A percentile compares a stretch with the other conserved stretches of the same genome.
phyloP scores from a whole-genome alignment of 1,140 invertebrate genomes.

The Aphaenogaster floridana region DNA sequence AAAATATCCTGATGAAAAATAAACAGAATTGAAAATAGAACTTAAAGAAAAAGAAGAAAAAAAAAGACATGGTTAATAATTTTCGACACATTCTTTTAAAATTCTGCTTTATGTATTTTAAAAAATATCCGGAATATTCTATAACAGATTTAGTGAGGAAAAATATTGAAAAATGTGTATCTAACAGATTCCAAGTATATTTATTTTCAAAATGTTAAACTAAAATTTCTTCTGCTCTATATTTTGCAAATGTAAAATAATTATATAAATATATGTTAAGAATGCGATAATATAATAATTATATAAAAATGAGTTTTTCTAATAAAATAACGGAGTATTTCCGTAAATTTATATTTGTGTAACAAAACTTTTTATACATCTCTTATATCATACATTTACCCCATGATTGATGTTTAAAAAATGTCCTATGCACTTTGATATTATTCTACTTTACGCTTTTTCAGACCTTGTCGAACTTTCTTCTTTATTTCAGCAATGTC shows the following conservation, averaged over 20 bases:
- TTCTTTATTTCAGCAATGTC: constrained; percentile 91
- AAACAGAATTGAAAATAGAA: constrained; percentile 29
- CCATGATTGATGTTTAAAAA: constrained; percentile 1
- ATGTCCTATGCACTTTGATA: not conserved
- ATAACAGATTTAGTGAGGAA: not conserved
- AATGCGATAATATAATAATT: constrained; percentile 73
- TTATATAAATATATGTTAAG: constrained; percentile 72
- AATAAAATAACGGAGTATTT: constrained; percentile 79
- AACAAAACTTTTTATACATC: constrained; percentile 22
- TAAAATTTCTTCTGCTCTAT: constrained; percentile 70
- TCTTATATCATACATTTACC: constrained; percentile 7
- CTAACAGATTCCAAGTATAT: constrained; percentile 42
- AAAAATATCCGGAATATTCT: constrained; percentile 9
- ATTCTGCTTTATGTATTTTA: not conserved
- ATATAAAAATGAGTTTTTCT: constrained; percentile 77
- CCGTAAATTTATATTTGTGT: constrained; percentile 62
- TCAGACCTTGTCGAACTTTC: constrained; percentile 90
- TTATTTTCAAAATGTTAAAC: constrained; percentile 58
- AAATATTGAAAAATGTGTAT: constrained; percentile 4
- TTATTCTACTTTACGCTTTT: constrained; percentile 74
- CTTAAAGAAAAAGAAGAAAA: not conserved
- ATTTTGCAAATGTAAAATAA: constrained; percentile 81
- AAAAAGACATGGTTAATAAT: not conserved
- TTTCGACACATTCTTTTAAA: not conserved
- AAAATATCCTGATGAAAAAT: constrained; percentile 34